A percentile compares a stretch with the other conserved stretches of the same genome.
These are phyloP conservation scores for Megalurothrips usitatus DNA, from an alignment of 2,888 invertebrate genomes.

Conservation along the genomic window DNA sequence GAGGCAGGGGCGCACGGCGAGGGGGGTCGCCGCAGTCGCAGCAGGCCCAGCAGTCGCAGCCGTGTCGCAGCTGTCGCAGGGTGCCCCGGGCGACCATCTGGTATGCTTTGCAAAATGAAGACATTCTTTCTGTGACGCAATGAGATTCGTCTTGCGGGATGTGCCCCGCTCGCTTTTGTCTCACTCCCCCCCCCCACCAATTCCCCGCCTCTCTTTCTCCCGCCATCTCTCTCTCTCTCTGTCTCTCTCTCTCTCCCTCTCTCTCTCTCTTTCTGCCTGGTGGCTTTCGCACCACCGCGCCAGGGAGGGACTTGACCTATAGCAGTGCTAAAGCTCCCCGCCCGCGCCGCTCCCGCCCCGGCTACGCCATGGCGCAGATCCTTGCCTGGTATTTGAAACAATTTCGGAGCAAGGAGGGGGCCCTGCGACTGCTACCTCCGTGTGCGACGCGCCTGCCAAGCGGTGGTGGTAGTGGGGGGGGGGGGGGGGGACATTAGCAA, in stretches of 20 bases:
- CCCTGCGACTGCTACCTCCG: too few species aligned
- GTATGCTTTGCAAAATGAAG: slow-evolving; percentile 22
- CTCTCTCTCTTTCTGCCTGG: neutral
- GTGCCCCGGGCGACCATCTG: neutral
- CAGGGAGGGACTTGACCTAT: too few species aligned
- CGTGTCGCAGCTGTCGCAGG: too few species aligned
- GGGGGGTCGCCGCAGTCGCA: too few species aligned
- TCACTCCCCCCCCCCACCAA: neutral
- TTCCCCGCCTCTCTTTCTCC: neutral
- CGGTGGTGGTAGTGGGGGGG: neutral
- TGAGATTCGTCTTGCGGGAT: neutral
- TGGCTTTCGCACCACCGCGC: neutral
- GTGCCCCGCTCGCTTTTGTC: neutral
- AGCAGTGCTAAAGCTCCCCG: too few species aligned
- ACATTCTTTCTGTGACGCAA: slow-evolving; percentile 11
- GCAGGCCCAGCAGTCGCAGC: too few species aligned
- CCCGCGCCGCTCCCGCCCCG: too few species aligned
- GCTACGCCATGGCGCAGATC: too few species aligned
- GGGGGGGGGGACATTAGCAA: slow-evolving; percentile 3
- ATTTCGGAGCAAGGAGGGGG: neutral
- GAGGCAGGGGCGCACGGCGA: too few species aligned
- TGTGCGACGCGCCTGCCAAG: neutral
- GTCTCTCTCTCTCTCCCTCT: neutral
- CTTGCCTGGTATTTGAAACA: slow-evolving; percentile 7
- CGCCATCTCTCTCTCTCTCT: neutral